Percentiles rank a stretch among this genome's conserved stretches.
Conservation (phyloP, 2,888 invertebrate genomes). For the Chouioia cunea region DNA sequence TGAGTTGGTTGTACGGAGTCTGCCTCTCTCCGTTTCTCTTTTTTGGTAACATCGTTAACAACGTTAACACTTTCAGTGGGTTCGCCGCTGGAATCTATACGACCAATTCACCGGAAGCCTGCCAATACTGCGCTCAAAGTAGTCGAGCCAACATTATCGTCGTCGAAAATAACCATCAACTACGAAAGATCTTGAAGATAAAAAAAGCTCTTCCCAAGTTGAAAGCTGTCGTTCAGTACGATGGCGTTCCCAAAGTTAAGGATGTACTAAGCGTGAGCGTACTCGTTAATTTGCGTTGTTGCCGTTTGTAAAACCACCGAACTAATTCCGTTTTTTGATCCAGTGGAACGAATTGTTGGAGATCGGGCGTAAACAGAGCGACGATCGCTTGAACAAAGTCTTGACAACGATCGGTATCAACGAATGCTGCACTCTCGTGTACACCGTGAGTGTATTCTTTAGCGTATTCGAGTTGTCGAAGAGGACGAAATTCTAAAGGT, state of each 20-base stretch:
- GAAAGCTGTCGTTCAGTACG: constrained; percentile 83
- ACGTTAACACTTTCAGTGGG: constrained; percentile 71
- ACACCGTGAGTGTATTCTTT: constrained; percentile 81
- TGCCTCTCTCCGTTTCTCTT: no score
- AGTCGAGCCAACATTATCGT: constrained; percentile 87
- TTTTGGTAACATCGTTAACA: no score
- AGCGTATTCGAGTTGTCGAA: background rate
- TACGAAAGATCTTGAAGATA: constrained; percentile 84
- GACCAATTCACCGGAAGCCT: constrained; percentile 90
- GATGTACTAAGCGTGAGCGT: constrained; percentile 71
- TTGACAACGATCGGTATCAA: constrained; percentile 81
- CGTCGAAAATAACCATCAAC: constrained; percentile 88
- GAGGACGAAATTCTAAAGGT: constrained; percentile 8
- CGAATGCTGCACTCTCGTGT: constrained; percentile 88
- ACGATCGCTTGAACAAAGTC: constrained; percentile 76
- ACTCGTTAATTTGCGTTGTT: constrained; percentile 10
- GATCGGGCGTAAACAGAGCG: constrained; percentile 78
- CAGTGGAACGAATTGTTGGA: constrained; percentile 86
- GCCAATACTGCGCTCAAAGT: constrained; percentile 81
- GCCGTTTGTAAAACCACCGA: constrained; percentile 4
- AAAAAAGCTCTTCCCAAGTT: constrained; percentile 78
- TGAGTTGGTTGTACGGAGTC: no score
- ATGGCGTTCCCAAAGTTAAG: constrained; percentile 72
- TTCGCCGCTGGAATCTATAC: constrained; percentile 91
- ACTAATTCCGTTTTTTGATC: constrained; percentile 8